Evolutionary conservation across 2,888 invertebrate genomes (phyloP), one percentile per base, ranked within the genome.

Genomic region (Acanthococcus lagerstroemiae): DNA sequence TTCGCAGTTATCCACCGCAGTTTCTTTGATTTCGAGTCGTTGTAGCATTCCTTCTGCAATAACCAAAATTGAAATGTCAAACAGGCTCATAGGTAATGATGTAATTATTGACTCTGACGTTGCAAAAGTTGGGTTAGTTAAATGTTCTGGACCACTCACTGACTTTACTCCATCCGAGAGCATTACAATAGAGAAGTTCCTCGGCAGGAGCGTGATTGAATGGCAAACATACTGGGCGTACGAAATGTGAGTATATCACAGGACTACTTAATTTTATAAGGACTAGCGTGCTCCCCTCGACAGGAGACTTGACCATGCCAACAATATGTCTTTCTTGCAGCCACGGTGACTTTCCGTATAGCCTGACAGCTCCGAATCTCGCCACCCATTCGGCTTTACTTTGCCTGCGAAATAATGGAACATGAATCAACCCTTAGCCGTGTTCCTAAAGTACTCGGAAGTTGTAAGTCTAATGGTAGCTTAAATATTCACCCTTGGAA

Each of bases 301-400:
- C 89, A 0, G 91, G 92, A 0, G 90, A 90, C 71, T 90, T 89
- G 17, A 90, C 85, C 86, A 92, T 88, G 27, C 91, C 73, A n/a
- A 91, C 83, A 60, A 90, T 86, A 66, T 88, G 80, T 57, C 88
- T 80, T 71, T 91, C 88, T 74, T 90, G 91, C 71, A 90, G 88
- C 91, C 91, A 91, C 0, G 93, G 92, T 0, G 90, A 84, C 1
- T 85, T 84, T 68, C 88, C 86, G 48, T 86, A 83, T 48, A 90
- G 80, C 54, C 92, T 82, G 0, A 89, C 84, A 5, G 84, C 81
- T 1, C 90, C 91, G 67, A 90, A 81, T 70, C 87, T 81, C 0
- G 88, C 90, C 25, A 84, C 83, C 92, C 92, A 92, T 75, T 90
- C 89, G 0, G 90, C 89, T 74, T 88, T 87, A 21, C 89, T 87